A percentile compares a stretch with the other conserved stretches of the same genome.
Conservation (phyloP, 2,797 vertebrate species). For the Ara ararauna region DNA sequence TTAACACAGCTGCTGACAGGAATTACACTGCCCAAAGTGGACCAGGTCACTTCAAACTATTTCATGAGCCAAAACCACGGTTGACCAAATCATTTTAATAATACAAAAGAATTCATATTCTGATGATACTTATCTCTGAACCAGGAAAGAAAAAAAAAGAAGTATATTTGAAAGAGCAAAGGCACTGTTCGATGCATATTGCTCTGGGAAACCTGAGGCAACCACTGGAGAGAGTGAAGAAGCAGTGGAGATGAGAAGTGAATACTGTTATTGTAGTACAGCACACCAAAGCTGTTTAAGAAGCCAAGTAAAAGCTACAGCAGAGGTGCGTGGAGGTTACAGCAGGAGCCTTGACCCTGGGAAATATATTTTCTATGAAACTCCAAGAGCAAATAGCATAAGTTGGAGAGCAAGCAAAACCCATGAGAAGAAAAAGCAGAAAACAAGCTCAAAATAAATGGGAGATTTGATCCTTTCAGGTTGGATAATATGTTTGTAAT, state of each 20-base stretch:
- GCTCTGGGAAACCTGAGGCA: background rate
- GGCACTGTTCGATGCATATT: background rate
- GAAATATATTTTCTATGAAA: slow-evolving; percentile 41
- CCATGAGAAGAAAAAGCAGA: slow-evolving; percentile 25
- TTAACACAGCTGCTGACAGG: background rate
- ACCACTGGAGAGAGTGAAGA: slow-evolving; percentile 71
- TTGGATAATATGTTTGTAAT: background rate
- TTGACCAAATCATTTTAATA: background rate
- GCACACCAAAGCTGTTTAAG: slow-evolving; percentile 36
- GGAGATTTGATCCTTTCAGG: slow-evolving; percentile 57
- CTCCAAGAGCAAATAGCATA: slow-evolving; percentile 20
- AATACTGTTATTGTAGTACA: slow-evolving; percentile 13
- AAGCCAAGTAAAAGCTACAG: slow-evolving; percentile 44
- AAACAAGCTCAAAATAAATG: slow-evolving; percentile 80
- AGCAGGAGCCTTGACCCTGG: background rate
- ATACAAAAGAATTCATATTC: background rate
- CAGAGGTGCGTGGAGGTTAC: slow-evolving; percentile 69
- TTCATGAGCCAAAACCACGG: background rate
- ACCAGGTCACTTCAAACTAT: background rate
- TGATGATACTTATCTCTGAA: background rate
- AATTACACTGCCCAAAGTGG: background rate
- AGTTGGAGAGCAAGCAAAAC: slow-evolving; percentile 51
- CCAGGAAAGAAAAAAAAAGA: background rate
- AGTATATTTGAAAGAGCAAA: background rate
- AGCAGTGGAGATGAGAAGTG: slow-evolving; percentile 39